Evolutionary conservation across 1,140 invertebrate species (phyloP), one percentile per base, ranked within the genome.

Genomic region (Bemisia tabaci): DNA sequence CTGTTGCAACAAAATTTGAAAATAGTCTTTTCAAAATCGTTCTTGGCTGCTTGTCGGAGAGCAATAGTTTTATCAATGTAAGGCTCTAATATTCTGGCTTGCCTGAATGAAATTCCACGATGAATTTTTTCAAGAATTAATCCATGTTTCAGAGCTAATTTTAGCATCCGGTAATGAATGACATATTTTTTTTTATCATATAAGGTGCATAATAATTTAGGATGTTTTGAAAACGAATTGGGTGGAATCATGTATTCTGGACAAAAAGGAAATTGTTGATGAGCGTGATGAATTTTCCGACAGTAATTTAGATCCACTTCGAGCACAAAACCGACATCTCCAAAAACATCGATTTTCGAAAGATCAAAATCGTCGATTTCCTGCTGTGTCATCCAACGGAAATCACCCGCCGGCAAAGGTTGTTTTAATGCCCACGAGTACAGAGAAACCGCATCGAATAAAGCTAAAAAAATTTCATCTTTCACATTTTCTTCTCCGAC

Each of bases 81-180:
- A 5, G 72, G 62, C 71, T 78, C 75, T 26, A 82, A 69, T 77
- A 77, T 83, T 66, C 69, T 24, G 48, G 72, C 73, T 78, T 84
- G 80, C 33, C 78, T 74, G 73, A 84, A 83, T 75, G 76, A 69
- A 69, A 80, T 74, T 65, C 81, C 74, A 73, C 76, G 71, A 75
- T 83, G 74, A 33, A 83, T 74, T 75, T 80, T 79, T 62, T 66
- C 77, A 60, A 82, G 60, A 69, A 72, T 74, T 27, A 83, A 62
- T 60, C 80, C 82, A 67, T 75, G 33, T 65, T 75, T 63, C 26
- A 82, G 17, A 69, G 74, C 79, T 72, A 79, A 78, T 74, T 80
- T 73, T 59, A 82, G 74, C 71, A 77, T 79, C 68, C 71, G 66
- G 74, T 80, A 79, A 73, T 82, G 81, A 60, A 82, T 75, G 60